Evolutionary conservation across 2,113 vertebrate species (phyloP).

Genomic region (Hyla sarda): DNA sequence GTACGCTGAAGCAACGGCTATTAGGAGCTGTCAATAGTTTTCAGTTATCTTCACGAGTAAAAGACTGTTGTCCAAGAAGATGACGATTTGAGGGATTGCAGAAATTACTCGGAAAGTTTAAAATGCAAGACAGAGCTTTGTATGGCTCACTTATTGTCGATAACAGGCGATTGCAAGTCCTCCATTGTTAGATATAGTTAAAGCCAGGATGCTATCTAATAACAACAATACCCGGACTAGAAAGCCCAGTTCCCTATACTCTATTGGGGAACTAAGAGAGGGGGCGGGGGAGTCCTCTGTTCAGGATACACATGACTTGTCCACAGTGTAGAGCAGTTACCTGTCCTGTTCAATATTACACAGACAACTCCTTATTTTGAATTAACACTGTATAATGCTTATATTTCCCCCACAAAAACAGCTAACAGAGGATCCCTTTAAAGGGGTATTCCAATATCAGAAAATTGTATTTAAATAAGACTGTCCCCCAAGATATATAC

Average conservation of each 20-base stretch:
- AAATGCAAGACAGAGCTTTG: background rate
- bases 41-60: constrained; percentile 5
- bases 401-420: no score
- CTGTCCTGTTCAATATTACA: background rate
- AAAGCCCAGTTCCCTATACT: no score
- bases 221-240: background rate
- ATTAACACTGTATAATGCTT: background rate
- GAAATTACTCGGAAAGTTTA: background rate
- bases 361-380: background rate
- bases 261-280: no score
- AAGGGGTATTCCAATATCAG: no score
- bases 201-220: background rate
- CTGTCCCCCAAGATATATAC: no score
- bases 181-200: background rate
- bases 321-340: background rate
- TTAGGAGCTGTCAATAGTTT: constrained; percentile 43
- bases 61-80: constrained; percentile 21
- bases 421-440: no score
- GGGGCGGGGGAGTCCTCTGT: no score
- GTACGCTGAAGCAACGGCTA: background rate
- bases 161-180: no score
- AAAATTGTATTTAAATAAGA: no score
- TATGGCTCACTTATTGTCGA: background rate
- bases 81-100: background rate
- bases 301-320: background rate